These are phyloP conservation scores for Streptopelia turtur DNA, from an alignment of 2,797 vertebrate species.

Conservation along the genomic window DNA sequence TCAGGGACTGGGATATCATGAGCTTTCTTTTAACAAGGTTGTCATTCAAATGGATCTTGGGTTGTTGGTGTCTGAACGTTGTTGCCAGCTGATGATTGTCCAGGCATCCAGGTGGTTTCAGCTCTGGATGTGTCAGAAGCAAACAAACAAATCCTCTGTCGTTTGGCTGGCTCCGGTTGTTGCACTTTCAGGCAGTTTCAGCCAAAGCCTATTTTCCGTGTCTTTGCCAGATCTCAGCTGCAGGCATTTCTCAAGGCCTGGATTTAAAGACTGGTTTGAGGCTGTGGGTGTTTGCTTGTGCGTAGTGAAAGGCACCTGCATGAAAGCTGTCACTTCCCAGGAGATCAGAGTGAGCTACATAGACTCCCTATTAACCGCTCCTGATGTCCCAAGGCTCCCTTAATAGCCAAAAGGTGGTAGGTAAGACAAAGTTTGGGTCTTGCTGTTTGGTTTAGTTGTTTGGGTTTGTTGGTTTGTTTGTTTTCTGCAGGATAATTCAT, in stretches of 20 bases:
- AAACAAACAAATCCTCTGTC: not conserved
- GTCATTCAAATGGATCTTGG: not conserved
- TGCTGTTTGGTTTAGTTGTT: not conserved
- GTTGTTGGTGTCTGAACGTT: not conserved
- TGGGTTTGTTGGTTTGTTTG: no score
- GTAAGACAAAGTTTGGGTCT: not conserved
- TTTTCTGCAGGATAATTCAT: not conserved
- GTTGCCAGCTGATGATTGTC: slow-evolving; percentile 23
- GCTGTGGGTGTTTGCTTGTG: not conserved
- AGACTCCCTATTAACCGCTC: not conserved
- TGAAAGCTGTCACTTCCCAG: not conserved
- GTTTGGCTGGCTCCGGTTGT: not conserved
- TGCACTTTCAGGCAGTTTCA: not conserved
- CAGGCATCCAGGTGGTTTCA: slow-evolving; percentile 20
- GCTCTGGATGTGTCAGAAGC: not conserved
- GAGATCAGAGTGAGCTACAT: not conserved
- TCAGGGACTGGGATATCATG: not conserved
- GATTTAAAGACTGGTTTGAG: not conserved
- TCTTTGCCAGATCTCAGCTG: not conserved
- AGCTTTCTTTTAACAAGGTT: not conserved
- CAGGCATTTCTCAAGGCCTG: not conserved
- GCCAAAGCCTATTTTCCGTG: not conserved
- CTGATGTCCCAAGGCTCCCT: not conserved
- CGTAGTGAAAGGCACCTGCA: not conserved
- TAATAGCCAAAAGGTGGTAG: not conserved